These are phyloP conservation scores for Nebria ingens DNA, from an alignment of 1,140 invertebrate species.

Conservation along the genomic window DNA sequence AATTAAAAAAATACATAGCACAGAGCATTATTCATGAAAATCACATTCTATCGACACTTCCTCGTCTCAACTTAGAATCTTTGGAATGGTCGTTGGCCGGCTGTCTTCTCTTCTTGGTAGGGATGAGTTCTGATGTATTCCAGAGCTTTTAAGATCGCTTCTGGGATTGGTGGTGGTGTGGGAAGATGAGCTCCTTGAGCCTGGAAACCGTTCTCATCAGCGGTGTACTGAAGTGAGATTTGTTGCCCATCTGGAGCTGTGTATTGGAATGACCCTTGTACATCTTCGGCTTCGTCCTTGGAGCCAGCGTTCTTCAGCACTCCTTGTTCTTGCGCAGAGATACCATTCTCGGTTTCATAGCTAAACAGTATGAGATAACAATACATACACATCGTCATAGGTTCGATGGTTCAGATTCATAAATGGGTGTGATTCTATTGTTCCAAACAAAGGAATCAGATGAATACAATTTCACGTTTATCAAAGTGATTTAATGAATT, in stretches of 20 bases:
- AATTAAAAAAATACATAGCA: background rate
- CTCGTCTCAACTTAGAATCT: background rate
- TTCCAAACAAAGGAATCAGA: too few species aligned
- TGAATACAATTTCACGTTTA: too few species aligned
- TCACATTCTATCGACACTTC: background rate
- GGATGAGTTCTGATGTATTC: constrained; percentile 38
- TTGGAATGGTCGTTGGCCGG: background rate
- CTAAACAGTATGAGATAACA: too few species aligned
- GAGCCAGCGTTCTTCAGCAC: constrained; percentile 33
- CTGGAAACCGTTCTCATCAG: constrained; percentile 57
- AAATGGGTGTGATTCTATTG: too few species aligned
- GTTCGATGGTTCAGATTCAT: too few species aligned
- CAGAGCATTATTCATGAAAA: background rate
- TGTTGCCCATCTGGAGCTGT: constrained; percentile 27
- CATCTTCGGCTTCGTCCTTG: constrained; percentile 23
- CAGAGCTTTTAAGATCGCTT: constrained; percentile 38
- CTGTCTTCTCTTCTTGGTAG: constrained; percentile 14
- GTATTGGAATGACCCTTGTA: constrained; percentile 29
- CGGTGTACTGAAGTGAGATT: constrained; percentile 35
- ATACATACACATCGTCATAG: too few species aligned
- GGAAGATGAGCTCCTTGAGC: constrained; percentile 44
- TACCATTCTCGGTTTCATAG: constrained; percentile 46
- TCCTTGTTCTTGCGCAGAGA: constrained; percentile 40
- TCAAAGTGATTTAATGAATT: too few species aligned
- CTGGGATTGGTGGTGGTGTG: constrained; percentile 44